Base-by-base conservation (phyloP, 2,797 vertebrate genomes). In the Aeoliscus strigatus region DNA sequence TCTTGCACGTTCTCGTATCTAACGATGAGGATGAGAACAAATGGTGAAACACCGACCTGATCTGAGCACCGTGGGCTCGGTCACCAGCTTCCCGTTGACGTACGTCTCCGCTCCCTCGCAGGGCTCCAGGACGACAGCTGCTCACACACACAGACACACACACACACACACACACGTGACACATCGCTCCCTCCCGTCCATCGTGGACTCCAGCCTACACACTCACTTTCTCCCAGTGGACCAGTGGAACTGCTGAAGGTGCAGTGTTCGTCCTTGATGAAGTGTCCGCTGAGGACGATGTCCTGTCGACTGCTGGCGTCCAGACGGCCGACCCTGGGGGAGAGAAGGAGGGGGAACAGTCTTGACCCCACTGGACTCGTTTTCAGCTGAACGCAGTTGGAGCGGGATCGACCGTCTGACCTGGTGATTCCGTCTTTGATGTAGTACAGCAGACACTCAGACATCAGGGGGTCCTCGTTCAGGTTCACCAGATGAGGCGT, bases 381-480 rank as follows among this genome's bases (percentile, higher is more conserved):
- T n/a, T n/a, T n/a, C n/a, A n/a, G n/a, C n/a, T n/a, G n/a, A n/a
- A n/a, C n/a, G n/a, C n/a, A n/a, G n/a, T n/a, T n/a, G n/a, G n/a
- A 2, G 96, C 91, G 54, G 97, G 95, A 44, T 96, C 96, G 45
- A 99, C 96, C 87, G 96, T 99, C 83, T 83, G 77, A 99, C 96
- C 96, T 96, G 34, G 96, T 99, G 54, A 89, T 89, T 37, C 96
- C 96, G 0, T 99, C 96, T 87, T 99, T 99, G 75, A 99, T 98
- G 77, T 99, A 99, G 77, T 99, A 99, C 14, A 99, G 87, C 30
- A 99, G 90, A 58, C 96, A 99, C 74, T 99, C 96, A 0, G 96
- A 99, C 96, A 99, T 99, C 58, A 99, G 86, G 0, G 96, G 96
- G 51, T 99, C 96, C 70, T 99, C 96, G 0, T 99, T 99, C 54